Base-by-base conservation (phyloP, 2,888 invertebrate genomes). In the Archaeoteleia sp. region DNA sequence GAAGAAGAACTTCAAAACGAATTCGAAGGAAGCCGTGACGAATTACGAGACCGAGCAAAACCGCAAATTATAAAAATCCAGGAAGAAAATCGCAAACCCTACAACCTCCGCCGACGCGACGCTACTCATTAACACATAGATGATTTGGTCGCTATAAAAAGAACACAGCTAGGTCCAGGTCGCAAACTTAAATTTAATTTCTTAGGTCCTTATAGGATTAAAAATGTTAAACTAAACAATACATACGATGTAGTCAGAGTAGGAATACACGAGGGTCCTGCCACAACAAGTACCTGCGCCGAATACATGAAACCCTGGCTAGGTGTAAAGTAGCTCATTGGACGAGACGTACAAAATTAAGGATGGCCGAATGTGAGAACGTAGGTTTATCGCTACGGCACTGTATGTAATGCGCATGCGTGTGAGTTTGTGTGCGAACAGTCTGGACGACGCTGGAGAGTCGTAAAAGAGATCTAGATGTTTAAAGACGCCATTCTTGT, bases 81-180 rank as follows among this genome's bases (percentile, higher is more conserved):
- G 27, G 43, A 53, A 5, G 73, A 71, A 58, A 73, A 70, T 23
- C n/a, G 54, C 1, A 30, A 32, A 14, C 53, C n/a, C 0, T 73
- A 53, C 15, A 62, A 71, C 27, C 20, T 27, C 2, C 29, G 39
- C 12, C 15, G 67, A 30, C 42, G 48, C 9, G 17, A 15, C 1
- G 60, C 68, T 7, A 40, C 12, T 1, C 37, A 60, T 46, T 77
- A 75, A 58, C 14, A 67, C n/a, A 42, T 61, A 10, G 71, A 51
- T 13, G 70, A 76, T 30, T 23, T 75, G 25, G 79, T 82, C 1
- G 79, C 79, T 5, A 82, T 82, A 8, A 78, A 81, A 60, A 49
- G 80, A 17, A 81, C 81, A 1, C 60, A 60, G 6, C 12, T 54
- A 0, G 35, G 43, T n/a, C 53, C 65, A 0, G 63, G 55, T 1